Percentiles rank a stretch among this genome's conserved stretches.
These are phyloP conservation scores for Ariolimax columbianus DNA, from an alignment of 2,888 invertebrate genomes.

Conservation along the genomic window DNA sequence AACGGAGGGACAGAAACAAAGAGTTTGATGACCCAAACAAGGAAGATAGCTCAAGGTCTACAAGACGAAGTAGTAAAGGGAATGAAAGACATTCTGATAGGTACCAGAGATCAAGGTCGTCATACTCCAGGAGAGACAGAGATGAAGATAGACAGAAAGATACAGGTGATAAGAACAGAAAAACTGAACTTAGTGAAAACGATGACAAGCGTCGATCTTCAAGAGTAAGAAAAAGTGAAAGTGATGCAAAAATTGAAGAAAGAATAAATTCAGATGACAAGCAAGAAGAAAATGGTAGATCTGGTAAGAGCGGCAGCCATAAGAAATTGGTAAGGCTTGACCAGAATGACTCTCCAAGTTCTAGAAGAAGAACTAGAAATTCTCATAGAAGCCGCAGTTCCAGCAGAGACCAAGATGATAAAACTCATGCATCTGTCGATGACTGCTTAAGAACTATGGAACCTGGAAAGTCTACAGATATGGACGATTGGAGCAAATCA, in stretches of 20 bases:
- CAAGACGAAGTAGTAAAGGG: slow-evolving; percentile 27
- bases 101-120: background rate
- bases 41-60: slow-evolving; percentile 48
- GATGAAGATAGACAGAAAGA: slow-evolving; percentile 20
- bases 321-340: background rate
- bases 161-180: slow-evolving; percentile 28
- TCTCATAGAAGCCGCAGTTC: slow-evolving; percentile 39
- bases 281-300: slow-evolving; percentile 34
- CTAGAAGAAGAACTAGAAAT: background rate
- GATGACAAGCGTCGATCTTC: slow-evolving; percentile 14
- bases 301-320: slow-evolving; percentile 36
- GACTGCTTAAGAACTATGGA: too few relatives aligned
- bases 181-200: background rate
- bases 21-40: slow-evolving; percentile 50
- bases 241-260: slow-evolving; percentile 24
- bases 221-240: slow-evolving; percentile 36
- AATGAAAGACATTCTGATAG: background rate
- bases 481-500: background rate
- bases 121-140: slow-evolving; percentile 15
- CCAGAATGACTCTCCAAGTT: background rate
- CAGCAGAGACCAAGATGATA: slow-evolving; percentile 40
- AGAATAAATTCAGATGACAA: slow-evolving; percentile 22
- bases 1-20: slow-evolving; percentile 40
- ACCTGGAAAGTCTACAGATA: background rate
- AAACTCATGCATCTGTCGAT: background rate